Evolutionary conservation across 2,797 vertebrate genomes (phyloP), one percentile per base, ranked within the genome.

Genomic region (Enteromius anoplus): DNA sequence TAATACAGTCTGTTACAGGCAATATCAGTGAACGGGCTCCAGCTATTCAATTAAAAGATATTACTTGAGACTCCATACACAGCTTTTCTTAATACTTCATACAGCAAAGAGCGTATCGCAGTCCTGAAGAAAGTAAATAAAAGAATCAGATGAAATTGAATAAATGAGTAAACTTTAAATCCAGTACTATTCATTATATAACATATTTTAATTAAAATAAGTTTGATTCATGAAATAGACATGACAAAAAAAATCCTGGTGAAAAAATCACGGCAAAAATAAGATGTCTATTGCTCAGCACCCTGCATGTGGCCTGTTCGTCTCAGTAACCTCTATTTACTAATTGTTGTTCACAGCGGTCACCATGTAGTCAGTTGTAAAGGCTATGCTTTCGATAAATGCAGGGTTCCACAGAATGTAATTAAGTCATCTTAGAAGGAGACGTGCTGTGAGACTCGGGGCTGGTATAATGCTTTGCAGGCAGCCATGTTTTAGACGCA

Each of bases 341-440:
- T 83, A 87, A 83, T 71, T 86, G 84, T 83, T 83, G 82, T 62
- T 82, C 84, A 81, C 86, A 78, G 88, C 83, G 65, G 86, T 85
- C 76, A 76, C 78, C 79, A 65, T 85, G 86, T 85, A 85, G 80
- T 87, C 84, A 71, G 86, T 88, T 88, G 81, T 84, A 83, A 78
- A 85, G 70, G 82, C 79, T 87, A 81, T 70, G 84, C 82, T 79
- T 84, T 55, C 81, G 62, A 87, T 88, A 79, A 86, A 87, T 68
- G 85, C 68, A 87, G 70, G 68, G 75, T 75, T 83, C 75, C 84
- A 75, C 70, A 84, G 75, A 88, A 65, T 82, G 78, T 88, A 88
- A 88, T 87, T 86, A 88, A 88, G 86, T 88, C 85, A 84, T 88
- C 82, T 82, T 23, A 66, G 79, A 58, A 75, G 84, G 81, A 72